A percentile compares a stretch with the other conserved stretches of the same genome.
These are phyloP conservation scores for Gymnogyps californianus DNA, from an alignment of 2,113 vertebrate species.

Conservation along the genomic window DNA sequence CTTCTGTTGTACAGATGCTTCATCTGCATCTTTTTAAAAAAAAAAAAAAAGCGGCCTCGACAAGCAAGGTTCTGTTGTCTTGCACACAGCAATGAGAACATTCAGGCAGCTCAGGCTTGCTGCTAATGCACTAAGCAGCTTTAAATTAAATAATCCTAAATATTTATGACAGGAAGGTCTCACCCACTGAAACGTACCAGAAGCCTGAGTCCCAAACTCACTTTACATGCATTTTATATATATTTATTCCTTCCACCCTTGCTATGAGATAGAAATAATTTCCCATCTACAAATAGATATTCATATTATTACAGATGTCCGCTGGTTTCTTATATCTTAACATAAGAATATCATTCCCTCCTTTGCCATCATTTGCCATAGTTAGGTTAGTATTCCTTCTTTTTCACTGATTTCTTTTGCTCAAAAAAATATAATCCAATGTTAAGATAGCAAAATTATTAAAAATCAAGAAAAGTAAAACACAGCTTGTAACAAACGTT, in stretches of 20 bases:
- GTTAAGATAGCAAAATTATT: background rate
- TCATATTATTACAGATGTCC: background rate
- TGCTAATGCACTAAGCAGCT: background rate
- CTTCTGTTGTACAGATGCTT: background rate
- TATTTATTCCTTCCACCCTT: background rate
- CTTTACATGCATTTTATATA: background rate
- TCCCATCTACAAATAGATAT: background rate
- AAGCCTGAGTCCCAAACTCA: background rate
- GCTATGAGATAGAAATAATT: background rate
- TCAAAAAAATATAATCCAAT: background rate
- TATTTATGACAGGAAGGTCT: background rate
- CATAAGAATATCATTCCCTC: background rate
- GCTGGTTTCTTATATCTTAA: background rate
- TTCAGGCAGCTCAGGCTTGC: background rate
- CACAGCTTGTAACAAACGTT: background rate
- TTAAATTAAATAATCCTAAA: background rate
- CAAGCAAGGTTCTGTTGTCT: background rate
- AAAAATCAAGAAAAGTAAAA: background rate
- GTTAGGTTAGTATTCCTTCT: background rate
- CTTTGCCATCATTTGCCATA: background rate
- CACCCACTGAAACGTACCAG: background rate
- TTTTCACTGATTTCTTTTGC: background rate
- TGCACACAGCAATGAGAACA: background rate
- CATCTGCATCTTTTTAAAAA: background rate
- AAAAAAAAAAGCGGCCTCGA: background rate